Evolutionary conservation across 2,888 invertebrate genomes (phyloP).

Genomic region (Chrysomela aeneicollis): DNA sequence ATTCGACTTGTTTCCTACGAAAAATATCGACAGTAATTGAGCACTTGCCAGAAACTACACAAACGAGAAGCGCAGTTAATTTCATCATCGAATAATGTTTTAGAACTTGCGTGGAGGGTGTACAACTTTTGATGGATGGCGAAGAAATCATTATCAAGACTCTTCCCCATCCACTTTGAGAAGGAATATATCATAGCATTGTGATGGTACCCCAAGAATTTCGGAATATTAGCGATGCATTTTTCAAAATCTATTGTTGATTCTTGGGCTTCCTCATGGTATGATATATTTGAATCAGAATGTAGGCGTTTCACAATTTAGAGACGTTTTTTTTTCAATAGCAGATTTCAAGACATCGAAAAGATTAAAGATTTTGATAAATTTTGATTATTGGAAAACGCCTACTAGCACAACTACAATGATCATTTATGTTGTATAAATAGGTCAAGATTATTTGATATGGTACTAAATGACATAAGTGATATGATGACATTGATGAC

Average conservation of each 20-base stretch:
- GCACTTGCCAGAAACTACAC: too few relatives aligned
- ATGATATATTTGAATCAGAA: not conserved
- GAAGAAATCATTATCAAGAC: not conserved
- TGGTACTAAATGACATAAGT: too few relatives aligned
- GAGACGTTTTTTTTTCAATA: too few relatives aligned
- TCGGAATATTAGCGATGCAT: not conserved
- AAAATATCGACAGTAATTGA: too few relatives aligned
- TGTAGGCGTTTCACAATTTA: not conserved
- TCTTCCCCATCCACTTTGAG: too few relatives aligned
- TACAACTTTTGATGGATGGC: not conserved
- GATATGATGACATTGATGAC: too few relatives aligned
- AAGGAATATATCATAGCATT: not conserved
- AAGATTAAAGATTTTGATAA: not conserved
- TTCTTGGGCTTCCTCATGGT: not conserved
- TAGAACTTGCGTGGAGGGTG: not conserved
- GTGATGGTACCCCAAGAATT: not conserved
- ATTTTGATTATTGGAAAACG: not conserved
- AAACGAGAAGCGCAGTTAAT: too few relatives aligned
- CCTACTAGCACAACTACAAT: not conserved
- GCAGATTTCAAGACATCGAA: too few relatives aligned
- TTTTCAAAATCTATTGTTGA: not conserved
- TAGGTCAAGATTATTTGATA: too few relatives aligned
- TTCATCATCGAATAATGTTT: not conserved
- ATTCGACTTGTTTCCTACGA: not conserved
- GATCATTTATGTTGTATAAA: not conserved